Conservation (phyloP, 2,888 invertebrate genomes). For the Chorisops tibialis region DNA sequence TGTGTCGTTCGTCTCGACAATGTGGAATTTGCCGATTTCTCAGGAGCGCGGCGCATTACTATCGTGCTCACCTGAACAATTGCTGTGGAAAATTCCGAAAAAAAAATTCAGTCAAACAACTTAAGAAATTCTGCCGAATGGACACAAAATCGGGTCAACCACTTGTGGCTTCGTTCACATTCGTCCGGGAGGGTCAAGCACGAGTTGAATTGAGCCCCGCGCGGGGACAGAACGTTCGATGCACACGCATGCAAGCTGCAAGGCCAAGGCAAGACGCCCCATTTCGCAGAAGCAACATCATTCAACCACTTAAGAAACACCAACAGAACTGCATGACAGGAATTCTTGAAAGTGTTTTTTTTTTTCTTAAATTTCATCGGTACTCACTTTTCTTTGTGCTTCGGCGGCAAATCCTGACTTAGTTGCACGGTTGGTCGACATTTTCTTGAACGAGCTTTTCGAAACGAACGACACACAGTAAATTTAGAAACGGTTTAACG, state of each 20-base stretch:
- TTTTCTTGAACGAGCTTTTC: conserved; percentile 37
- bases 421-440: conserved; percentile 52
- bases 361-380: background rate
- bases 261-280: background rate
- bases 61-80: conserved; percentile 6
- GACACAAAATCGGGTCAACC: conserved; percentile 33
- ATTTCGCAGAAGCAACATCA: background rate
- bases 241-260: background rate
- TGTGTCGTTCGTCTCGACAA: too few species aligned
- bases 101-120: background rate
- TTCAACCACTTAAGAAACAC: background rate
- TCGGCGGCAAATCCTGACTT: conserved; percentile 87
- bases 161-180: conserved; percentile 32
- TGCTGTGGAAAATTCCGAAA: conserved; percentile 5
- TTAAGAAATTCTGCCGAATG: conserved; percentile 7
- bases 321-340: background rate
- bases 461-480: background rate
- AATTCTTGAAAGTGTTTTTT: background rate
- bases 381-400: conserved; percentile 87
- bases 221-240: background rate
- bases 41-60: too few species aligned
- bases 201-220: background rate
- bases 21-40: background rate
- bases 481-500: conserved; percentile 9
- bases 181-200: conserved; percentile 16